Conservation (phyloP, 2,113 vertebrate species). For the Protomyctophum bolini region DNA sequence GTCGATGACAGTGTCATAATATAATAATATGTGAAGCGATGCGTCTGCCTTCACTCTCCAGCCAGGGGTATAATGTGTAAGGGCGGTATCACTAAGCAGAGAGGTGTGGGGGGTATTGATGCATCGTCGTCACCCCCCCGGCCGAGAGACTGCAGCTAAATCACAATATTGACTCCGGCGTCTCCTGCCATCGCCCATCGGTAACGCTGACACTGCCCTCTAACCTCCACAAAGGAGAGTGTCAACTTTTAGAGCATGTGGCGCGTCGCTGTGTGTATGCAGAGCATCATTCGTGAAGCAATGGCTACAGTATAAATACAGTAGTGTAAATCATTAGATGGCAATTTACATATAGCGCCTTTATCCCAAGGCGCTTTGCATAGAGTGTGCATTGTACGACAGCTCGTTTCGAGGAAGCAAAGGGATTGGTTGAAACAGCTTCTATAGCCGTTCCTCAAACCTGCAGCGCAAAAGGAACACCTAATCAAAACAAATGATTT, state of each 20-base stretch:
- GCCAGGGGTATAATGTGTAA: conserved; percentile 25
- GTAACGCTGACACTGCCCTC: background rate
- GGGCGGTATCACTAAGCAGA: conserved; percentile 5
- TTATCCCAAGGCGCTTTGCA: no score
- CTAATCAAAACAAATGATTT: no score
- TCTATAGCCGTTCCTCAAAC: conserved; percentile 5
- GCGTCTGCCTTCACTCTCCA: background rate
- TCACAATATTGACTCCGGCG: conserved; percentile 19
- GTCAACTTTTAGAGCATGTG: background rate
- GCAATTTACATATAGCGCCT: no score
- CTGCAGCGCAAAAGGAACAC: background rate
- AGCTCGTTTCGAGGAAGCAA: no score
- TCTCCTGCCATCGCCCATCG: background rate
- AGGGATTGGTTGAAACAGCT: no score
- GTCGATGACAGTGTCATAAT: background rate
- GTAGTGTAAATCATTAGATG: background rate
- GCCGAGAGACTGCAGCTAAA: conserved; percentile 11
- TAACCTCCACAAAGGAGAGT: background rate
- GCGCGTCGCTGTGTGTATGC: background rate
- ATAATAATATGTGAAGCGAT: conserved; percentile 1
- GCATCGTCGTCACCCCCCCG: conserved; percentile 13
- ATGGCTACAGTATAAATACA: conserved; percentile 18
- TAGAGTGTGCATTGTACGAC: no score
- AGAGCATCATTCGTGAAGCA: background rate
- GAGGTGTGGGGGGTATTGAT: conserved; percentile 13